phyloP scores from a whole-genome alignment of 2,888 invertebrate genomes.

The Bombylius discolor region DNA sequence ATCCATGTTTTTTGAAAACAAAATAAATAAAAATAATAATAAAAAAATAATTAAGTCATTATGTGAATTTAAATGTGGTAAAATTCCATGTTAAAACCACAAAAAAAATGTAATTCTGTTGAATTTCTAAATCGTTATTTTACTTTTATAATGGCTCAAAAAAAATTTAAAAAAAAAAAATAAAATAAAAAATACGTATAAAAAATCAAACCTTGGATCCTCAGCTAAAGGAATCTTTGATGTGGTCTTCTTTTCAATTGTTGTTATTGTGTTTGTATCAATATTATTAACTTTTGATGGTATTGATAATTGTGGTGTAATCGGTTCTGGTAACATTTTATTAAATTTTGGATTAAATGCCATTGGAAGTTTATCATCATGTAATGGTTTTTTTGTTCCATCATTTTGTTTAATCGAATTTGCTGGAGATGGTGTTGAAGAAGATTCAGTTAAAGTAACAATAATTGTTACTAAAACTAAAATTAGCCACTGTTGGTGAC shows the following conservation, averaged over 20 bases:
- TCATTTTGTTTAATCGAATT: slow-evolving; percentile 22
- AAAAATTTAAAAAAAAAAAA: no score
- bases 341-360: slow-evolving; percentile 14
- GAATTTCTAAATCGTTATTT: no score
- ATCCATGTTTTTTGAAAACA: no score
- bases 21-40: no score
- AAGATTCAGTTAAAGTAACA: slow-evolving; percentile 21
- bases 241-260: slow-evolving; percentile 16
- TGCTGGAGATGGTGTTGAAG: slow-evolving; percentile 16
- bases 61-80: no score
- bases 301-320: slow-evolving; percentile 7
- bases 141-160: no score
- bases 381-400: slow-evolving; percentile 5
- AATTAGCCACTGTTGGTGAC: slow-evolving; percentile 35
- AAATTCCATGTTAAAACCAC: no score
- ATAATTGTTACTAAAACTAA: slow-evolving; percentile 26
- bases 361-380: slow-evolving; percentile 11
- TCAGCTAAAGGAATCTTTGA: slow-evolving; percentile 16
- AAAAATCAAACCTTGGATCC: slow-evolving; percentile 17
- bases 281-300: slow-evolving; percentile 5
- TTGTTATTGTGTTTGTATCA: slow-evolving; percentile 3
- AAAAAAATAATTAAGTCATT: no score
- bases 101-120: no score
- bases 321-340: slow-evolving; percentile 26
- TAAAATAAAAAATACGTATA: no score